A percentile compares a stretch with the other conserved stretches of the same genome.
phyloP scores from a whole-genome alignment of 2,888 invertebrate species.

The Pedicia rivosa region DNA sequence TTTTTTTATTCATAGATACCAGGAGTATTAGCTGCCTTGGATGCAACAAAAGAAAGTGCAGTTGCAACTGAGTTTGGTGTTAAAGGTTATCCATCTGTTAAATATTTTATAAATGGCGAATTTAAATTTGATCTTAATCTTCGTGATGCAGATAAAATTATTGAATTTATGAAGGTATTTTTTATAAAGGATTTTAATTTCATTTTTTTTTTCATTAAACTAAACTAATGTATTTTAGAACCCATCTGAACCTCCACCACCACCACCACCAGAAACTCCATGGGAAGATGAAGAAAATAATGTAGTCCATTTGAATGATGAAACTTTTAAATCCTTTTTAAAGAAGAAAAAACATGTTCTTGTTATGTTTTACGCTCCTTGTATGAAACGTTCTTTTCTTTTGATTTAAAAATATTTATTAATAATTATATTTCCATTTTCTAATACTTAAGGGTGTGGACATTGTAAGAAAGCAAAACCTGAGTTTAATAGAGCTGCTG shows the following conservation, averaged over 20 bases:
- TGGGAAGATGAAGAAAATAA: slow-evolving; percentile 63
- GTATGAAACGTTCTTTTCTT: slow-evolving; percentile 39
- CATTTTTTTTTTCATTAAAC: neutral
- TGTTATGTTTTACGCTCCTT: slow-evolving; percentile 87
- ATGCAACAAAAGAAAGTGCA: slow-evolving; percentile 60
- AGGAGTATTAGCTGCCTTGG: slow-evolving; percentile 67
- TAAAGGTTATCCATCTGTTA: slow-evolving; percentile 65
- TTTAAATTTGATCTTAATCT: slow-evolving; percentile 64
- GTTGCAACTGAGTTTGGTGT: slow-evolving; percentile 53
- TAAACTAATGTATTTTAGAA: slow-evolving; percentile 26
- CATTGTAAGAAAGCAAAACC: slow-evolving; percentile 82
- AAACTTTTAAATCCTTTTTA: slow-evolving; percentile 53
- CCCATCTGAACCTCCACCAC: slow-evolving; percentile 71
- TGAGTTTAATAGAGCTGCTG: slow-evolving; percentile 60
- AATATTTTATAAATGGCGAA: slow-evolving; percentile 62
- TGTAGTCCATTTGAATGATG: slow-evolving; percentile 59
- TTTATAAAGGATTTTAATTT: slow-evolving; percentile 1
- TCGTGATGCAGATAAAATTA: slow-evolving; percentile 58
- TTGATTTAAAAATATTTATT: slow-evolving; percentile 2
- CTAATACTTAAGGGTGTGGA: slow-evolving; percentile 56
- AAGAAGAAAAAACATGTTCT: slow-evolving; percentile 76
- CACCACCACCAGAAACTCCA: slow-evolving; percentile 61
- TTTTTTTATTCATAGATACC: slow-evolving; percentile 34
- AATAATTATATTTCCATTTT: neutral
- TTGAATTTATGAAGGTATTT: slow-evolving; percentile 59